phyloP scores from a whole-genome alignment of 2,888 invertebrate genomes.

The Drosophila pseudotalamancana region DNA sequence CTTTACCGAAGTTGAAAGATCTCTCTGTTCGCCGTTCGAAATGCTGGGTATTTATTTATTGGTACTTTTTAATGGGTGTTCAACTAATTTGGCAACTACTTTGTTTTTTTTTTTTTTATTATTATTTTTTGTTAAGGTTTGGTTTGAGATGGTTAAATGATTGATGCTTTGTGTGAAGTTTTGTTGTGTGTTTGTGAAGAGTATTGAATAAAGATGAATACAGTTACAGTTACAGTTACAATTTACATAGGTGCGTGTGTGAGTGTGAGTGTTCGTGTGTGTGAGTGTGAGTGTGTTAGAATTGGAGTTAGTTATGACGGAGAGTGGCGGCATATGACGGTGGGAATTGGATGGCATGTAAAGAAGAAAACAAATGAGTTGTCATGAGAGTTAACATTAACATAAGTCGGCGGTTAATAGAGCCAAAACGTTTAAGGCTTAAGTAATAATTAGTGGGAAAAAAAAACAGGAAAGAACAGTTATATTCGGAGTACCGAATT shows the following conservation, averaged over 20 bases:
- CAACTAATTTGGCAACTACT: conserved; percentile 66
- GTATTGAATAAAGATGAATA: conserved; percentile 2
- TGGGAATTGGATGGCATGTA: conserved; percentile 81
- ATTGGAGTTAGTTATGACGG: conserved; percentile 61
- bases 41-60: conserved; percentile 18
- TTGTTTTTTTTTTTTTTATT: conserved; percentile 6
- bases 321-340: conserved; percentile 70
- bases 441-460: not conserved
- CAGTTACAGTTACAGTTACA: conserved; percentile 16
- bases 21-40: conserved; percentile 26
- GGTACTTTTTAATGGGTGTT: conserved; percentile 14
- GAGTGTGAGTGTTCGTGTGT: not conserved
- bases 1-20: conserved; percentile 36
- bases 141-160: conserved; percentile 26
- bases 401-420: conserved; percentile 26
- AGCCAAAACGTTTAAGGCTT: conserved; percentile 9
- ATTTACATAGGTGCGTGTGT: conserved; percentile 20
- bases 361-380: conserved; percentile 70
- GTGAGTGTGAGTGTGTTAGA: conserved; percentile 23
- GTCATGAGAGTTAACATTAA: conserved; percentile 55
- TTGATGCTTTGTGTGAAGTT: conserved; percentile 24
- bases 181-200: conserved; percentile 13
- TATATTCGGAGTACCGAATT: conserved; percentile 4
- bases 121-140: conserved; percentile 14
- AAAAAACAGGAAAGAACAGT: not conserved